Conservation (phyloP, 1,140 invertebrate genomes). For the Oryctes rhinoceros region DNA sequence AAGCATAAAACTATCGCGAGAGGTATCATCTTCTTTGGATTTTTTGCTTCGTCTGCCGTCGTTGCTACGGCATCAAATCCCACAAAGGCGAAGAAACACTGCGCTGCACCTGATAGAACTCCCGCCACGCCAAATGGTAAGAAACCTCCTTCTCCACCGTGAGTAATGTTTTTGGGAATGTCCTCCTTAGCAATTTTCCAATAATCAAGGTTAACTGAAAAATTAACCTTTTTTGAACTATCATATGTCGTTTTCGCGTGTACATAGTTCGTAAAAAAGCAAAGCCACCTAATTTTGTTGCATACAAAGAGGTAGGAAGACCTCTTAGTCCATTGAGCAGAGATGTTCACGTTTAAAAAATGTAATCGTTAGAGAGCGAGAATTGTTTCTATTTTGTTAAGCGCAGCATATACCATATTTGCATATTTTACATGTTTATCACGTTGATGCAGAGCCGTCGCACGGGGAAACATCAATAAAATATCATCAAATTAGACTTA, state of each 20-base stretch:
- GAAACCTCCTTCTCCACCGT: conserved; percentile 78
- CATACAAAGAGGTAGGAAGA: too few relatives aligned
- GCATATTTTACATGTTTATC: too few relatives aligned
- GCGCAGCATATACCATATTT: too few relatives aligned
- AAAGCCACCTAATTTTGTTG: too few relatives aligned
- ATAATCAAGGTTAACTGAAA: conserved; percentile 69
- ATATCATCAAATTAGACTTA: too few relatives aligned
- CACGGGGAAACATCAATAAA: too few relatives aligned
- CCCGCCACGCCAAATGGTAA: conserved; percentile 83
- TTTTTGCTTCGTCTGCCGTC: conserved; percentile 85
- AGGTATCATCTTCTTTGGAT: conserved; percentile 87
- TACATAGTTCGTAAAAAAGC: too few relatives aligned
- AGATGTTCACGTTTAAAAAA: too few relatives aligned
- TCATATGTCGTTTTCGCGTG: background rate
- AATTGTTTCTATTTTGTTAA: too few relatives aligned
- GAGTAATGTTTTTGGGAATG: conserved; percentile 64
- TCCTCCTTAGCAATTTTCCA: conserved; percentile 70
- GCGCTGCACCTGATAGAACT: conserved; percentile 84
- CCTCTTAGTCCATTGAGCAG: too few relatives aligned
- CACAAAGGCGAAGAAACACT: conserved; percentile 92
- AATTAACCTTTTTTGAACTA: background rate
- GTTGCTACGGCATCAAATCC: conserved; percentile 91
- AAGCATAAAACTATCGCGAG: conserved; percentile 87
- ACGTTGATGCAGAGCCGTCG: too few relatives aligned
- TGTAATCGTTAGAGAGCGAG: too few relatives aligned